Evolutionary conservation across 2,113 vertebrate genomes (phyloP).

Genomic region (Ginglymostoma cirratum): DNA sequence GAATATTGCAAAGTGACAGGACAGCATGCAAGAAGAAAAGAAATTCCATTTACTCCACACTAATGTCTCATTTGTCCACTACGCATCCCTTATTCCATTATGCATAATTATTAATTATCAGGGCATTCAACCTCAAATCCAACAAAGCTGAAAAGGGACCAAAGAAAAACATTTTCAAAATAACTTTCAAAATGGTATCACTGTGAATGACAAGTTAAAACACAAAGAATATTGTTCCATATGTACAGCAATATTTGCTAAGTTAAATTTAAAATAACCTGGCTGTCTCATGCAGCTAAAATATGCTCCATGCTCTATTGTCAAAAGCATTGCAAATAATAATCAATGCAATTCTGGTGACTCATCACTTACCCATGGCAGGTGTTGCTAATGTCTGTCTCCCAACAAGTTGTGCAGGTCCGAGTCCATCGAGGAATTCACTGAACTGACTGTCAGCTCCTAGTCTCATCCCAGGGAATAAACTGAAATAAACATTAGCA

Average conservation of each 20-base stretch:
- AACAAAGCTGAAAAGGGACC: constrained; percentile 5
- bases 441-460: constrained; percentile 93
- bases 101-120: neutral
- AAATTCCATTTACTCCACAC: neutral
- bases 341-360: neutral
- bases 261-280: constrained; percentile 1
- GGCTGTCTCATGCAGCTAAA: neutral
- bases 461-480: constrained; percentile 89
- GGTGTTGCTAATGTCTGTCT: constrained; percentile 92
- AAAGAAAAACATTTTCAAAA: neutral
- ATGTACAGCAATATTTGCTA: neutral
- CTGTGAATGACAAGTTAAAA: neutral
- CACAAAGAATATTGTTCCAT: neutral
- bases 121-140: constrained; percentile 23
- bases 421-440: constrained; percentile 92
- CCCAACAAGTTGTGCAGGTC: constrained; percentile 92
- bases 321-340: too few relatives aligned
- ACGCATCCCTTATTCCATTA: neutral
- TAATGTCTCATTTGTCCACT: neutral
- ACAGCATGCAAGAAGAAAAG: neutral
- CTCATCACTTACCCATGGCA: constrained; percentile 78
- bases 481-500: constrained; percentile 11
- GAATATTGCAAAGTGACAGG: neutral
- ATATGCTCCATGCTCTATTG: neutral
- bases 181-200: neutral